Percentiles rank a stretch among this genome's conserved stretches.
These are phyloP conservation scores for Diarsia brunnea DNA, from an alignment of 2,888 invertebrate genomes.

Conservation along the genomic window DNA sequence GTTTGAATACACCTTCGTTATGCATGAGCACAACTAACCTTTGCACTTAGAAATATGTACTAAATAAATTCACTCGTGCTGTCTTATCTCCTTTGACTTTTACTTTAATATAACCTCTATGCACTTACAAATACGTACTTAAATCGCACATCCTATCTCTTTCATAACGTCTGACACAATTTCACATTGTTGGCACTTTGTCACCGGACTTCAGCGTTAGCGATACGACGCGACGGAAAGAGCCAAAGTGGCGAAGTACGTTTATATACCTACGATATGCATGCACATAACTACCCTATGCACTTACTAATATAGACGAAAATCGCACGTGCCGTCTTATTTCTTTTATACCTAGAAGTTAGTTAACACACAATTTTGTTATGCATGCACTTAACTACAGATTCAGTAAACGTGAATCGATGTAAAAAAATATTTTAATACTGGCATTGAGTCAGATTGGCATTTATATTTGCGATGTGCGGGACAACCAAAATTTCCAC, in stretches of 20 bases:
- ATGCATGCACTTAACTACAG: too few relatives aligned
- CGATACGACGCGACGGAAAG: conserved; percentile 87
- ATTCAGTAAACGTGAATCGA: neutral
- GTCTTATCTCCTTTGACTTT: neutral
- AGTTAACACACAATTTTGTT: too few relatives aligned
- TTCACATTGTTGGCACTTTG: conserved; percentile 85
- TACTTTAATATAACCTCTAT: too few relatives aligned
- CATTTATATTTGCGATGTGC: neutral
- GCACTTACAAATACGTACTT: neutral
- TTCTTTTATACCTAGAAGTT: too few relatives aligned
- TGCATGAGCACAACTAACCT: too few relatives aligned
- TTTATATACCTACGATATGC: too few relatives aligned
- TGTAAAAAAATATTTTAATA: neutral
- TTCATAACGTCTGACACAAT: too few relatives aligned
- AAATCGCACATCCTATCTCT: too few relatives aligned
- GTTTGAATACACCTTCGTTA: too few relatives aligned
- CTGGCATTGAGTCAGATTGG: neutral
- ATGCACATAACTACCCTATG: too few relatives aligned
- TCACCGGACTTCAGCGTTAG: conserved; percentile 88
- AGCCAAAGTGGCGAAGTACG: conserved; percentile 89
- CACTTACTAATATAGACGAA: too few relatives aligned
- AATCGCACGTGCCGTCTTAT: too few relatives aligned
- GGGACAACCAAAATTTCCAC: neutral
- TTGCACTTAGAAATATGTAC: neutral
- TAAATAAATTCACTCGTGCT: neutral